Conservation (phyloP, 2,888 invertebrate species). For the Lingula anatina region DNA sequence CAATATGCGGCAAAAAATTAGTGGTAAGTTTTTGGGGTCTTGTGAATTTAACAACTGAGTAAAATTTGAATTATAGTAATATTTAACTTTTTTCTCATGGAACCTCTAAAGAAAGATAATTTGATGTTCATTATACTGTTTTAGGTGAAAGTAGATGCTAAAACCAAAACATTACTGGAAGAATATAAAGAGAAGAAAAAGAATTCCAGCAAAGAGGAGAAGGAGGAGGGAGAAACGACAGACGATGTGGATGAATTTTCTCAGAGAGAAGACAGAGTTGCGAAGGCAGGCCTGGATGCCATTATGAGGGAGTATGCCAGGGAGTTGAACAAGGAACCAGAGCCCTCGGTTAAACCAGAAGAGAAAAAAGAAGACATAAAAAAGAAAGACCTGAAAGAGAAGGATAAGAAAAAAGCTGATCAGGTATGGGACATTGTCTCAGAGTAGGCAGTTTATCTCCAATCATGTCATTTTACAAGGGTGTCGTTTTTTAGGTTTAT, state of each 20-base stretch:
- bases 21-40: constrained; percentile 62
- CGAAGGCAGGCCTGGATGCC: constrained; percentile 71
- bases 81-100: constrained; percentile 1
- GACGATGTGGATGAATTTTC: constrained; percentile 58
- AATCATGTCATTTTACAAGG: too few relatives aligned
- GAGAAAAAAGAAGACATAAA: too few relatives aligned
- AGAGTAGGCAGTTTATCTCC: too few relatives aligned
- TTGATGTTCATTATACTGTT: not conserved
- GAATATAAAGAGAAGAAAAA: constrained; percentile 67
- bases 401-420: too few relatives aligned
- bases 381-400: too few relatives aligned
- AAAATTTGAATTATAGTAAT: not conserved
- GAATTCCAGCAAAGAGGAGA: constrained; percentile 24
- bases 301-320: constrained; percentile 73
- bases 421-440: too few relatives aligned
- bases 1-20: constrained; percentile 86
- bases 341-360: constrained; percentile 1
- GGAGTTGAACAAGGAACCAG: constrained; percentile 40
- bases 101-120: not conserved
- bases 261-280: constrained; percentile 64
- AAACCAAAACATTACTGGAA: constrained; percentile 89
- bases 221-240: constrained; percentile 16
- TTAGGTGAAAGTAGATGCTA: constrained; percentile 82
- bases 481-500: too few relatives aligned
- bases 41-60: not conserved